Evolutionary conservation across 2,113 vertebrate genomes (phyloP), one percentile per base, ranked within the genome.

Genomic region (Oreotrochilus melanogaster): DNA sequence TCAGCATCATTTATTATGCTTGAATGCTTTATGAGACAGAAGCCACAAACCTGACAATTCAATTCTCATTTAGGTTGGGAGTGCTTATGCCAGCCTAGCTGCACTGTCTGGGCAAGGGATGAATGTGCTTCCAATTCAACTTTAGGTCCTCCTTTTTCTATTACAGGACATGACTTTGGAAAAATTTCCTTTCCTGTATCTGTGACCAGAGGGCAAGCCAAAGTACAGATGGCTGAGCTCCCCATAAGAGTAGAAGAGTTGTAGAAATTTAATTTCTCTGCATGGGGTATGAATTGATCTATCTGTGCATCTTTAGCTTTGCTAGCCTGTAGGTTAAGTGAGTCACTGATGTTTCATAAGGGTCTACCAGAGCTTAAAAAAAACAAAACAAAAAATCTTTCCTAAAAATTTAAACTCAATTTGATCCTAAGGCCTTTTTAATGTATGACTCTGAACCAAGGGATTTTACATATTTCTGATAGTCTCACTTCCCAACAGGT

Each of bases 1-100:
- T 79, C 94, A 87, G 81, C 69, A 80, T 50, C 58, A 89, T 76
- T 80, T 89, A 78, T 87, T 92, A 76, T 43, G 37, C 92, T 7
- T 50, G 78, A 95, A 71, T 54, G 64, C 78, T 86, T 57, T 71
- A 62, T 25, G 47, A 92, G 67, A 57, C 47, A 78, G 42, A 87
- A 92, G 62, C 71, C 72, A 66, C 73, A 92, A 75, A 92, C 58
- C 37, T 80, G 86, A 89, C 48, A 83, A 75, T 71, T 71, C 37
- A 71, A 84, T 78, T 75, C 78, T 75, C 92, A 48, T 84, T 80
- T 67, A 37, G 72, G 71, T 64, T 67, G 57, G 62, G 33, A 94
- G 19, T n/a, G 72, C 24, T 22, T 62, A 18, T 18, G 64, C 67
- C 72, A 89, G n/a, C 42, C 67, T 24, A 54, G 72, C 72, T 71